These are phyloP conservation scores for Apaloderma vittatum DNA, from an alignment of 2,113 vertebrate genomes.

Conservation along the genomic window DNA sequence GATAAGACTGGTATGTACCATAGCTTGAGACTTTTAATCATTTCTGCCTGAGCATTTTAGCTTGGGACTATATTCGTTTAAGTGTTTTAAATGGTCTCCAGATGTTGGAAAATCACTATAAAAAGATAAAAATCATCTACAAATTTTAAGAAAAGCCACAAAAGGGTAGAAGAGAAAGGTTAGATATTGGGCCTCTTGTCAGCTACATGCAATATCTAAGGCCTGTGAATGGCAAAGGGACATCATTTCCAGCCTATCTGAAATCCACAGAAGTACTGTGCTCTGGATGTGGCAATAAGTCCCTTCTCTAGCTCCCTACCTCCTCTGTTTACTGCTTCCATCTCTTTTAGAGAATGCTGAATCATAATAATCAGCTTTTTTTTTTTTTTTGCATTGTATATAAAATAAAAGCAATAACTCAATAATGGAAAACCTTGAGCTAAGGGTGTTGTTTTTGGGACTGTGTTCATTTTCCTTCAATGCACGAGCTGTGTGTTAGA, in stretches of 20 bases:
- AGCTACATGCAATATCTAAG: background rate
- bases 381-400: background rate
- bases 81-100: background rate
- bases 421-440: constrained; percentile 27
- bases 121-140: background rate
- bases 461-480: constrained; percentile 39
- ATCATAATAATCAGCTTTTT: constrained; percentile 32
- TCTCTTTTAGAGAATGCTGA: background rate
- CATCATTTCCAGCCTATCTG: background rate
- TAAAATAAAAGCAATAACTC: constrained; percentile 48
- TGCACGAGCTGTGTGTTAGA: background rate
- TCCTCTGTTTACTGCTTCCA: background rate
- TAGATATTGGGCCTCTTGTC: background rate
- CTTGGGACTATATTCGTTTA: background rate
- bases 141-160: background rate
- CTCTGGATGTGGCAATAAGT: background rate
- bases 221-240: background rate
- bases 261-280: background rate
- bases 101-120: background rate
- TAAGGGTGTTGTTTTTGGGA: constrained; percentile 25
- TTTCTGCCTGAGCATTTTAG: background rate
- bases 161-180: background rate
- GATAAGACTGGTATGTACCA: background rate
- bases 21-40: background rate
- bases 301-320: background rate